Conservation (phyloP, 2,888 invertebrate genomes). For the Pinctada fucata region DNA sequence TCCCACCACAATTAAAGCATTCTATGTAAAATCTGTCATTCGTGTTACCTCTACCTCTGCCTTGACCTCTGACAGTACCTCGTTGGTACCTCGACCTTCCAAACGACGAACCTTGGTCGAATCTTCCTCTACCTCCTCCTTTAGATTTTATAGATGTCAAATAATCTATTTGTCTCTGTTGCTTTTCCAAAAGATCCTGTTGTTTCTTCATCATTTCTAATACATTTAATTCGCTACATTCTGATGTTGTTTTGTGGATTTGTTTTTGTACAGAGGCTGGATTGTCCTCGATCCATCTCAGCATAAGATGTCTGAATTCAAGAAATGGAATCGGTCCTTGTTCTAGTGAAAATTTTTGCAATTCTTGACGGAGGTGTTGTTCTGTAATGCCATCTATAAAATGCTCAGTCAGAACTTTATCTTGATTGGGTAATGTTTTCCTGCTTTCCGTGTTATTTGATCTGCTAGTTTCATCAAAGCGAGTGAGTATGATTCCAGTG, state of each 20-base stretch:
- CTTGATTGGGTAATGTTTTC: not conserved
- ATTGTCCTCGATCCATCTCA: conserved; percentile 13
- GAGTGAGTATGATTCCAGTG: no score
- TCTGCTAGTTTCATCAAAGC: no score
- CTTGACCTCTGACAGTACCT: no score
- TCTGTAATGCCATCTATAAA: not conserved
- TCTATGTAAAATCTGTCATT: no score
- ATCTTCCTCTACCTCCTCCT: no score
- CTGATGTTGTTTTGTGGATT: not conserved
- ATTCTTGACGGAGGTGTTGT: conserved; percentile 3
- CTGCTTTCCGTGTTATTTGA: no score
- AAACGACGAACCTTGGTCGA: no score
- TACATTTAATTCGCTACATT: not conserved
- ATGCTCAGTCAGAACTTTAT: not conserved
- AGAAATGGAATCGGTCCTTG: not conserved
- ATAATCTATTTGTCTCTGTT: not conserved
- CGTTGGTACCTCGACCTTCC: no score
- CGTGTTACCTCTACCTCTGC: no score
- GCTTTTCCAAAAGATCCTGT: not conserved
- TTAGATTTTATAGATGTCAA: not conserved
- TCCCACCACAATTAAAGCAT: no score
- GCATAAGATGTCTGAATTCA: conserved; percentile 10
- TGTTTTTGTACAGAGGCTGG: not conserved
- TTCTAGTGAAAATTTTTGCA: conserved; percentile 5
- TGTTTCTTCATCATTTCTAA: conserved; percentile 4